Evolutionary conservation across 1,140 invertebrate genomes (phyloP).

Genomic region (Drosophila ambigua): DNA sequence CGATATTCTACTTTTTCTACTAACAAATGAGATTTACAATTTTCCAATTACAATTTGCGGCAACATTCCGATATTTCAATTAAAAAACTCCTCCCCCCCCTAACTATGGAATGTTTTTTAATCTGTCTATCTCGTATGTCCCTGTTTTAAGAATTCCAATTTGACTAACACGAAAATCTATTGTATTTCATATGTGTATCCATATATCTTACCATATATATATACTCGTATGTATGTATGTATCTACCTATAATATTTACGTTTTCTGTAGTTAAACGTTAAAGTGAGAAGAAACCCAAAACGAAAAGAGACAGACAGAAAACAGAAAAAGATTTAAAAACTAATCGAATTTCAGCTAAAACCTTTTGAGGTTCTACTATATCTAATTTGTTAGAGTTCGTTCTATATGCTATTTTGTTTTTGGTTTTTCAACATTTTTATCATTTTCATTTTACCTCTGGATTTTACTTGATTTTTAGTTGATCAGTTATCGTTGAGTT

Average conservation of each 20-base stretch:
- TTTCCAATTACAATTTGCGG: neutral
- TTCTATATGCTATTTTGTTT: slow-evolving; percentile 16
- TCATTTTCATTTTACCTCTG: neutral
- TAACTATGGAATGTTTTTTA: slow-evolving; percentile 55
- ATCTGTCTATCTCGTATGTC: slow-evolving; percentile 45
- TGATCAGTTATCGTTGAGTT: slow-evolving; percentile 40
- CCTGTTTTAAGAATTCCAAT: slow-evolving; percentile 25
- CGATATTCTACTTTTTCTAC: slow-evolving; percentile 39
- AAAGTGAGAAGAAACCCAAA: slow-evolving; percentile 15
- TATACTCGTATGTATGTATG: neutral
- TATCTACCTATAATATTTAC: slow-evolving; percentile 9
- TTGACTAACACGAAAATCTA: slow-evolving; percentile 55
- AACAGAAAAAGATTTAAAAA: slow-evolving; percentile 80
- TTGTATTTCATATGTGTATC: slow-evolving; percentile 8
- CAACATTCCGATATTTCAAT: neutral
- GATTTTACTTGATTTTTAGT: slow-evolving; percentile 21
- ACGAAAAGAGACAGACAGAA: slow-evolving; percentile 3
- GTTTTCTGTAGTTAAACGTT: slow-evolving; percentile 23
- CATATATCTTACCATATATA: slow-evolving; percentile 18
- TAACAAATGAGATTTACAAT: slow-evolving; percentile 28
- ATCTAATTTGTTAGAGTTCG: slow-evolving; percentile 37
- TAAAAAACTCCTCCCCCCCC: neutral
- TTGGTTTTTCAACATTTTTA: slow-evolving; percentile 24
- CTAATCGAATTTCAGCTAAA: slow-evolving; percentile 83
- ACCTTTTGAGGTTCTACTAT: slow-evolving; percentile 53